A percentile compares a stretch with the other conserved stretches of the same genome.
These are phyloP conservation scores for Drosophila kambysellisi DNA, from an alignment of 2,888 invertebrate species.

Conservation along the genomic window DNA sequence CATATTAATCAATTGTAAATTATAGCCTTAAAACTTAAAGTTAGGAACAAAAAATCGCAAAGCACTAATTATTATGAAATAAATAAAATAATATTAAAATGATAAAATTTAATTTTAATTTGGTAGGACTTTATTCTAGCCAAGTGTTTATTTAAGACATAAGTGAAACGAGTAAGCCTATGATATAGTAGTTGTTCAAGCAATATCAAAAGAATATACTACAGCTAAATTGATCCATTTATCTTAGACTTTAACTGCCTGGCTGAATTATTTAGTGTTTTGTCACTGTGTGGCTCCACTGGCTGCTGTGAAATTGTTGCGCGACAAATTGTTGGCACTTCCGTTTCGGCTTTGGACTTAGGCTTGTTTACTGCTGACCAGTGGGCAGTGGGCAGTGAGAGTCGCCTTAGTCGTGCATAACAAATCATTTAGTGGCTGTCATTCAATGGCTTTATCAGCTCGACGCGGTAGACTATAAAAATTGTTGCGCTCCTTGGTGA, in stretches of 20 bases:
- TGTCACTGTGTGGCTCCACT: slow-evolving; percentile 32
- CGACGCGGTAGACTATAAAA: slow-evolving; percentile 69
- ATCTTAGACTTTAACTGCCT: background rate
- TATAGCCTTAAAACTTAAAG: background rate
- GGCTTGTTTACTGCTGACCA: slow-evolving; percentile 59
- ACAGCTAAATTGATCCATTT: background rate
- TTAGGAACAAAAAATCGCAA: background rate
- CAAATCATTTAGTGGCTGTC: slow-evolving; percentile 80
- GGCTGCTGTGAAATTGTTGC: slow-evolving; percentile 34
- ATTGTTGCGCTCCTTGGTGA: slow-evolving; percentile 35
- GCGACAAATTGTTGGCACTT: slow-evolving; percentile 70
- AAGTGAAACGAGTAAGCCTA: no score
- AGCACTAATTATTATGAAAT: background rate
- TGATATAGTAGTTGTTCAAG: background rate
- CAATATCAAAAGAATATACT: background rate
- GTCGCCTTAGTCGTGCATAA: slow-evolving; percentile 60
- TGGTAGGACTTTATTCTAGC: background rate
- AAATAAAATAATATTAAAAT: background rate
- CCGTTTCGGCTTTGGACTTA: slow-evolving; percentile 65
- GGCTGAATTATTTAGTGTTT: slow-evolving; percentile 10
- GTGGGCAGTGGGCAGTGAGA: slow-evolving; percentile 32
- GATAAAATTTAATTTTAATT: background rate
- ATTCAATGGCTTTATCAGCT: slow-evolving; percentile 67
- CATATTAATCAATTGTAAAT: no score
- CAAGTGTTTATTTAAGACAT: background rate